Evolutionary conservation across 2,888 invertebrate species (phyloP).

Genomic region (Sphinx pinastri): DNA sequence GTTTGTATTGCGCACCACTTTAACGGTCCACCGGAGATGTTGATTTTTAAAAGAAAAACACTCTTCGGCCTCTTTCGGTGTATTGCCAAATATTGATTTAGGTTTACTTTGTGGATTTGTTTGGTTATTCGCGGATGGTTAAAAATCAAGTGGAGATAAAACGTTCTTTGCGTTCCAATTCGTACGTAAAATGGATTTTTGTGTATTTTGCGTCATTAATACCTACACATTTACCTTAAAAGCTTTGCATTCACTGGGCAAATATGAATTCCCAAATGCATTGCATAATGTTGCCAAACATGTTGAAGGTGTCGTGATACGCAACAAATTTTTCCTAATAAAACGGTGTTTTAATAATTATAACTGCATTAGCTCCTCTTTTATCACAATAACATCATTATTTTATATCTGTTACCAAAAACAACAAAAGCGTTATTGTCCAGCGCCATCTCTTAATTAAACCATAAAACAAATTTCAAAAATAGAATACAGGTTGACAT

Average conservation of each 20-base stretch:
- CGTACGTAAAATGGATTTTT: neutral
- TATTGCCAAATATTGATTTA: slow-evolving; percentile 12
- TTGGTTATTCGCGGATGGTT: slow-evolving; percentile 6
- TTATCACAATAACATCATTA: no score
- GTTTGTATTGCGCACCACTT: slow-evolving; percentile 12
- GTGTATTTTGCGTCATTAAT: neutral
- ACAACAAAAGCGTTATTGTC: neutral
- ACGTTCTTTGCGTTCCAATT: neutral
- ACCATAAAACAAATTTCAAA: neutral
- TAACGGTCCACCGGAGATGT: neutral
- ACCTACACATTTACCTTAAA: neutral
- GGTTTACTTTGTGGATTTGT: neutral
- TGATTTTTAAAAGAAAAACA: neutral
- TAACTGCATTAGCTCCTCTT: no score
- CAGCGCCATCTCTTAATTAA: neutral
- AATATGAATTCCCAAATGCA: neutral
- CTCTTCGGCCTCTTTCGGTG: neutral
- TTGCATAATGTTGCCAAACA: no score
- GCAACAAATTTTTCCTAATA: no score
- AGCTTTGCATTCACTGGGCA: neutral
- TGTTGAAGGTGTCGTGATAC: no score
- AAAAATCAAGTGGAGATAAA: neutral
- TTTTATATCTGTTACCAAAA: no score
- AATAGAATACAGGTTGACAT: neutral
- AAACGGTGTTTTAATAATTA: no score